Evolutionary conservation across 2,888 invertebrate species (phyloP), one percentile per base, ranked within the genome.

Genomic region (Teinopalpus imperialis): DNA sequence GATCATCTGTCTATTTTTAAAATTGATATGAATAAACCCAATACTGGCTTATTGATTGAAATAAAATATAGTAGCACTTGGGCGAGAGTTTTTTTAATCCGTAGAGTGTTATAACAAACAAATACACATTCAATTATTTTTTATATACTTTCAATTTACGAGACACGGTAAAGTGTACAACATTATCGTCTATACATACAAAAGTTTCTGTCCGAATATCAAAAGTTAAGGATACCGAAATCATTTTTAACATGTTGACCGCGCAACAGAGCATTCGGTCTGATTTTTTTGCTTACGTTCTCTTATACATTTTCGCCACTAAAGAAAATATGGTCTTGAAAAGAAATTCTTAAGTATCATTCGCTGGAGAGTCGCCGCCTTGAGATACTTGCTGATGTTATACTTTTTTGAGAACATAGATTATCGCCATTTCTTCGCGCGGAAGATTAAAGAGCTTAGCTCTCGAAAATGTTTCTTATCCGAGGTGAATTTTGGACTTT

Each of bases 341-440:
- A 30, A 40, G 20, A 40, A 45, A 26, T 24, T 39, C 32, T 45
- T 12, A 26, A 45, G 44, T 31, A 32, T 32, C 44, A 32, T 45
- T 26, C 16, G 43, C 8, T 44, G 32, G 21, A 45, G 44, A 26
- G 44, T 32, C 13, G 21, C 43, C 18, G 36, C 24, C 24, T 24
- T 26, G 13, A 39, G 21, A 39, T 20, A 20, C 32, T 39, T 32
- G 44, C 39, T 45, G 36, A 44, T 44, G 37, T 44, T 37, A 37
- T 37, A 32, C 37, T 39, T 44, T 32, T 32, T 39, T 26, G 13
- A 45, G 44, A 31, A 23, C 36, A 26, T 23, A 39, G 44, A 45
- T 45, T 32, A 45, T 45, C 44, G 37, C 30, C 31, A 39, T 24
- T 37, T 13, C 39, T 30, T 27, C 21, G 27, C 31, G 32, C 26